These are phyloP conservation scores for Peribatodes rhomboidaria DNA, from an alignment of 2,888 invertebrate species.

Conservation along the genomic window DNA sequence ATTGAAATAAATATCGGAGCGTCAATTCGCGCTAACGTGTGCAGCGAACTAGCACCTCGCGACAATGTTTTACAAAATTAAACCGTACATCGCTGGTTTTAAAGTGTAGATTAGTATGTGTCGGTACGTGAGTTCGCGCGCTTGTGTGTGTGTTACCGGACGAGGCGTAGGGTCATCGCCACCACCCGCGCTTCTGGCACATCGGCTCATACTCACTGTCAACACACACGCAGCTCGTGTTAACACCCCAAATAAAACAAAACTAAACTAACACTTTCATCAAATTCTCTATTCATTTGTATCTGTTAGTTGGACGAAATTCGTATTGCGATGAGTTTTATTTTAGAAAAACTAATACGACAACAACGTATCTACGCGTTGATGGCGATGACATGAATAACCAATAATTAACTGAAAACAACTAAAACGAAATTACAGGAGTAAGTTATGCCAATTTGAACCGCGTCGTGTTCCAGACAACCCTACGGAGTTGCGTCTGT, in stretches of 20 bases:
- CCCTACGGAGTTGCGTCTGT: background rate
- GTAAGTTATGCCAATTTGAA: conserved; percentile 5
- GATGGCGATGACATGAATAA: conserved; percentile 51
- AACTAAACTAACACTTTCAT: conserved; percentile 20
- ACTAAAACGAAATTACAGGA: conserved; percentile 35
- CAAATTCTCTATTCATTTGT: background rate
- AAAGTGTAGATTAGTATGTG: background rate
- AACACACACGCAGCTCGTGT: conserved; percentile 56
- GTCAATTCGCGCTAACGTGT: background rate
- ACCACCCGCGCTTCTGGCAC: conserved; percentile 67
- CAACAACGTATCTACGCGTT: conserved; percentile 32
- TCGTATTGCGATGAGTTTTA: conserved; percentile 29
- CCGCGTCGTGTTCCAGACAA: background rate
- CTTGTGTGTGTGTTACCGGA: conserved; percentile 64
- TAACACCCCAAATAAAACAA: conserved; percentile 37
- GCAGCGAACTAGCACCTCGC: background rate
- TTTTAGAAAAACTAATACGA: conserved; percentile 36
- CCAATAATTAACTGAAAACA: conserved; percentile 44
- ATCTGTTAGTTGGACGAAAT: background rate
- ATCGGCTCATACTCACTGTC: conserved; percentile 80
- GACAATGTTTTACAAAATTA: background rate
- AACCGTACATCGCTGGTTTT: background rate
- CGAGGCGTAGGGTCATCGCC: conserved; percentile 74
- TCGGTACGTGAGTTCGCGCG: conserved; percentile 40
- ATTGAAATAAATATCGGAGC: background rate